Evolutionary conservation across 2,888 invertebrate species (phyloP).

Genomic region (Agrochola macilenta): DNA sequence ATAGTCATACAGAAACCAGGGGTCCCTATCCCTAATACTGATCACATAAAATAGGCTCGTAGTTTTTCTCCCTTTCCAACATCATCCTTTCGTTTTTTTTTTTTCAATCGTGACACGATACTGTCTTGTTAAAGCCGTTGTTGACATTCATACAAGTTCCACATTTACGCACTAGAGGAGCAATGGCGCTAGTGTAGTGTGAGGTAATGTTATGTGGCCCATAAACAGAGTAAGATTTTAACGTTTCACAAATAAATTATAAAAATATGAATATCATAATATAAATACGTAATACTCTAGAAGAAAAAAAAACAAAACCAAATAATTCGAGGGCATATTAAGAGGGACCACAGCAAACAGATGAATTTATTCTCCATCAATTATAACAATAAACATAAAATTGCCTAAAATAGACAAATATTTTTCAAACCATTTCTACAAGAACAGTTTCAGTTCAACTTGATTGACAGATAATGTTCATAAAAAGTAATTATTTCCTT

Average conservation of each 20-base stretch:
- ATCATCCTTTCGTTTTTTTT: neutral
- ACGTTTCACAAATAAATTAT: neutral
- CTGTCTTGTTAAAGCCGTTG: constrained; percentile 58
- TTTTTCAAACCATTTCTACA: neutral
- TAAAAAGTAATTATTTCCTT: neutral
- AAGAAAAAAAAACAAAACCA: neutral
- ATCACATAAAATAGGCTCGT: constrained; percentile 18
- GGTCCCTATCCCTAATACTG: neutral
- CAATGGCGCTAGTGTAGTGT: constrained; percentile 40
- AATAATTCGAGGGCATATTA: neutral
- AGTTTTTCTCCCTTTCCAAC: constrained; percentile 7
- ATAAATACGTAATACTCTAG: constrained; percentile 1
- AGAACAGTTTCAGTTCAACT: neutral
- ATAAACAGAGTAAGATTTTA: neutral
- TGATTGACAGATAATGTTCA: neutral
- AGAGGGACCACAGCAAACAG: neutral
- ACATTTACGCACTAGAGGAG: constrained; percentile 40
- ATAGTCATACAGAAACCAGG: neutral
- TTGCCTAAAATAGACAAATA: neutral
- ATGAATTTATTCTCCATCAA: neutral
- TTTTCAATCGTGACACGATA: constrained; percentile 40
- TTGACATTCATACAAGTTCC: constrained; percentile 52
- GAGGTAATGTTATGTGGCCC: neutral
- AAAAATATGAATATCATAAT: neutral
- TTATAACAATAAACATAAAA: neutral